phyloP scores from a whole-genome alignment of 2,797 vertebrate genomes.

The Acanthurus tractus region DNA sequence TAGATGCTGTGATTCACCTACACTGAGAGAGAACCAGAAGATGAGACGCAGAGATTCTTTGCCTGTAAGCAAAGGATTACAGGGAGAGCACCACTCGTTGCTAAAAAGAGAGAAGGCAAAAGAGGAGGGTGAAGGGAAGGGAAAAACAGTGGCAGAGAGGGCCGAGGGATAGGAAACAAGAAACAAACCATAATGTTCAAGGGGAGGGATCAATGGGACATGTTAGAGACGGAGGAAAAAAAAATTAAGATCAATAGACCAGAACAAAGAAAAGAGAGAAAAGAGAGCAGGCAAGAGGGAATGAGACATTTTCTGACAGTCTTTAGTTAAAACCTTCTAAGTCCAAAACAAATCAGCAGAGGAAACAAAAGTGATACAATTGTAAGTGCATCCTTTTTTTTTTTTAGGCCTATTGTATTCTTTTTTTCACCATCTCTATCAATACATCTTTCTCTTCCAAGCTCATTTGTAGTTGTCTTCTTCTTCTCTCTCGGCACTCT shows the following conservation, averaged over 20 bases:
- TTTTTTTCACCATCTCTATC: neutral
- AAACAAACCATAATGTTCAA: conserved; percentile 1
- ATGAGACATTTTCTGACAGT: conserved; percentile 1
- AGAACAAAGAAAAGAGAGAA: neutral
- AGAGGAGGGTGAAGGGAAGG: conserved; percentile 4
- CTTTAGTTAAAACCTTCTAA: conserved; percentile 27
- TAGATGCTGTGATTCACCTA: conserved; percentile 48
- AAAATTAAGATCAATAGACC: conserved; percentile 24
- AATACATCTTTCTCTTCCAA: neutral
- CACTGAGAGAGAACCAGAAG: conserved; percentile 32
- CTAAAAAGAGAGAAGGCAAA: conserved; percentile 26
- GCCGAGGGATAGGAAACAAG: conserved; percentile 16
- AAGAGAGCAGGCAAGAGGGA: conserved; percentile 9
- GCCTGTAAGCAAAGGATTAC: conserved; percentile 47
- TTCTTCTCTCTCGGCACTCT: neutral
- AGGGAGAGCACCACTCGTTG: conserved; percentile 16
- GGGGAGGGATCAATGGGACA: conserved; percentile 2
- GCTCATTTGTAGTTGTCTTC: conserved; percentile 6
- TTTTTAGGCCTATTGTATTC: conserved; percentile 11
- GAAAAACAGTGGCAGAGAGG: conserved; percentile 12
- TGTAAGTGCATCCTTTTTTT: conserved; percentile 17
- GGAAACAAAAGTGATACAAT: conserved; percentile 26
- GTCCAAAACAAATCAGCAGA: conserved; percentile 30
- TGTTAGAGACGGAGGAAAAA: neutral
- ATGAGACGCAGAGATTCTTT: conserved; percentile 34